Evolutionary conservation across 1,140 invertebrate species (phyloP).

Genomic region (Uloborus diversus): DNA sequence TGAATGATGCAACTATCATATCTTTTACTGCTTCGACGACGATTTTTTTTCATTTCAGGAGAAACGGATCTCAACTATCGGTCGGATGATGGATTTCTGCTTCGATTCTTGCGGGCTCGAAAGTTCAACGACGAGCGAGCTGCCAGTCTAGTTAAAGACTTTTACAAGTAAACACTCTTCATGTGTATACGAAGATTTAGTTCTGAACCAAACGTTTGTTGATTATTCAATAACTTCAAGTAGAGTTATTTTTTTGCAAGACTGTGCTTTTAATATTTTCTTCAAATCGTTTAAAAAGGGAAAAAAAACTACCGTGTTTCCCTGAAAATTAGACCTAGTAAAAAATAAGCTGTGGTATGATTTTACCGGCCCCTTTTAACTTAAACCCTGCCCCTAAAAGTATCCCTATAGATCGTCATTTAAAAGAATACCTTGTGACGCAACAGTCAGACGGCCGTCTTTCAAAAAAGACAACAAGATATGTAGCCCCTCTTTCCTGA

Average conservation of each 20-base stretch:
- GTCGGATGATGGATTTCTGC: constrained; percentile 79
- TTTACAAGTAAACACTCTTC: constrained; percentile 74
- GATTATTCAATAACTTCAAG: background rate
- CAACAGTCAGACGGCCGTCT: no score
- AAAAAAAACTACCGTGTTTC: background rate
- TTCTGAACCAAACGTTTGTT: no score
- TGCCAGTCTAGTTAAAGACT: constrained; percentile 78
- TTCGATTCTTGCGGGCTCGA: constrained; percentile 81
- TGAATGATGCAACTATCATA: no score
- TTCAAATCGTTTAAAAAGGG: background rate
- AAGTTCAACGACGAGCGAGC: constrained; percentile 82
- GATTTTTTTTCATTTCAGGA: constrained; percentile 24
- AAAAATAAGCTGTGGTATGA: no score
- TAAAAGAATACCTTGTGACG: no score
- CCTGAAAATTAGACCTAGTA: background rate
- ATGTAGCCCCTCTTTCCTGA: no score
- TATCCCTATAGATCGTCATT: no score
- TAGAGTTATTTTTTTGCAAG: background rate
- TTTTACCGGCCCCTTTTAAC: no score
- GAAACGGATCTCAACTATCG: constrained; percentile 31
- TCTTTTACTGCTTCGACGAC: background rate
- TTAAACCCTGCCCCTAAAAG: no score
- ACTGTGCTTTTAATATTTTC: background rate
- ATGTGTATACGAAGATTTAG: no score
- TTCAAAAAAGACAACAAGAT: no score